These are phyloP conservation scores for Turdus rufiventris DNA, from an alignment of 2,113 vertebrate species.

Conservation along the genomic window DNA sequence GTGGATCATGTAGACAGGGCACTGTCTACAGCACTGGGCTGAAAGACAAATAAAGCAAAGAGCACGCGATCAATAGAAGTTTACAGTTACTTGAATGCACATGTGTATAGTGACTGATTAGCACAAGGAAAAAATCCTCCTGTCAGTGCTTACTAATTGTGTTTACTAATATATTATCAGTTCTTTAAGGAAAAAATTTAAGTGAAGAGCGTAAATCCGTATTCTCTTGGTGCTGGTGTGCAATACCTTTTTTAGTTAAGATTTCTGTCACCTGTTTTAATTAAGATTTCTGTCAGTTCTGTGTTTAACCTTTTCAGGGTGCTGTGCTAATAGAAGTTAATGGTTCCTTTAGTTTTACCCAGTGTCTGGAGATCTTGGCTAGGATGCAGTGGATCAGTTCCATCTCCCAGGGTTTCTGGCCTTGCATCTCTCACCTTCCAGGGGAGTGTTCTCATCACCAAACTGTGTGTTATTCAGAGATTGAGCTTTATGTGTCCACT, in stretches of 20 bases:
- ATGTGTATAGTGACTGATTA: not conserved
- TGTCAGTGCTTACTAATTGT: not conserved
- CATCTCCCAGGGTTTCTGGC: not conserved
- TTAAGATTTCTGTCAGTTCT: not conserved
- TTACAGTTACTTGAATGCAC: not conserved
- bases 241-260: not conserved
- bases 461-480: not conserved
- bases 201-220: not conserved
- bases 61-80: not conserved
- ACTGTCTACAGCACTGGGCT: not conserved
- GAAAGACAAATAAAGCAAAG: not conserved
- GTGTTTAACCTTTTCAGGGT: not conserved
- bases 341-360: not conserved
- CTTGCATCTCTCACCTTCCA: not conserved
- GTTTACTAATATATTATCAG: not conserved
- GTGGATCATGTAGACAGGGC: not conserved
- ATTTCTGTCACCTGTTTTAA: not conserved
- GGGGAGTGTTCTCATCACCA: not conserved
- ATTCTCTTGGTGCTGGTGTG: not conserved
- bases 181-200: not conserved
- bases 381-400: not conserved
- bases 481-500: not conserved
- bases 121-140: not conserved
- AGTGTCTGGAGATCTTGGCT: not conserved
- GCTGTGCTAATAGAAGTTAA: not conserved